phyloP scores from a whole-genome alignment of 2,113 vertebrate species.

The Aphelocoma coerulescens region DNA sequence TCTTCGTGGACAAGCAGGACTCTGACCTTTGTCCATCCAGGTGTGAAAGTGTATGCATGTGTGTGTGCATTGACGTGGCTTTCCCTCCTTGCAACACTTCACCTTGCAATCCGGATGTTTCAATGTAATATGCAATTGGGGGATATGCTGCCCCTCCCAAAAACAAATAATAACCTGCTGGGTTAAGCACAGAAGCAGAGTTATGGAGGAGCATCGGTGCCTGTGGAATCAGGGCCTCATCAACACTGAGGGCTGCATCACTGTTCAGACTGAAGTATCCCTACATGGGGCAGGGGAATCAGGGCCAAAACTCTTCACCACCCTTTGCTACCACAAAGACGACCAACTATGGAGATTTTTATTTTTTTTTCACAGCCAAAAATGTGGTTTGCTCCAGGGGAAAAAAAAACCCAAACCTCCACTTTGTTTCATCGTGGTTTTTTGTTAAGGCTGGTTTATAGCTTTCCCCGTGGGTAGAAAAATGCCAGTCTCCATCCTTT shows the following conservation, averaged over 20 bases:
- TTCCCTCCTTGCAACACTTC: background rate
- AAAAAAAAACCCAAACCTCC: background rate
- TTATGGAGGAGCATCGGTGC: background rate
- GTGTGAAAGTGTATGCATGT: background rate
- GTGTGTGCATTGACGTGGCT: background rate
- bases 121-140: background rate
- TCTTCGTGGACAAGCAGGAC: background rate
- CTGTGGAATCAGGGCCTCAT: background rate
- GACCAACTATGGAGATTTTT: background rate
- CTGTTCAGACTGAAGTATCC: conserved; percentile 5
- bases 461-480: background rate
- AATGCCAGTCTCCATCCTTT: background rate
- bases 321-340: background rate
- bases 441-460: conserved; percentile 2
- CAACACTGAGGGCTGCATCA: background rate
- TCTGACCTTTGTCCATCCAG: background rate
- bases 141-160: background rate
- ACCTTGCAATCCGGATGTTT: background rate
- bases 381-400: conserved; percentile 24
- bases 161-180: background rate
- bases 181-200: background rate
- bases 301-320: conserved; percentile 13
- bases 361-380: background rate
- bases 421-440: background rate
- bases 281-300: background rate